Conservation (phyloP, 2,797 vertebrate species). For the Hybognathus amarus region DNA sequence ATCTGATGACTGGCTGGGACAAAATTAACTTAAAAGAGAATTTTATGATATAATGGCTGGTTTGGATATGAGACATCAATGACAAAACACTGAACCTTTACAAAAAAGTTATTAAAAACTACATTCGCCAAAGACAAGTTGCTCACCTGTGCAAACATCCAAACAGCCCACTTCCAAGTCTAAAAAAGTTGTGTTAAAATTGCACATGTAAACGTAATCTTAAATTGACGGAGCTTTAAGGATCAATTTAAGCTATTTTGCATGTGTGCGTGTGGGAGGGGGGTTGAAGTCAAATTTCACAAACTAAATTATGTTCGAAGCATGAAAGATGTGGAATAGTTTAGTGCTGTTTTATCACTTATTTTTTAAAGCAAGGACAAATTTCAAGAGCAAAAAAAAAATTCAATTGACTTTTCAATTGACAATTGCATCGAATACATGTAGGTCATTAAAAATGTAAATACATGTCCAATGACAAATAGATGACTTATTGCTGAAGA, state of each 20-base stretch:
- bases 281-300: background rate
- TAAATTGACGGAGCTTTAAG: background rate
- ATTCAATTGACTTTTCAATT: background rate
- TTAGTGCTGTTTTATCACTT: background rate
- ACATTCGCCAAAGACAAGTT: background rate
- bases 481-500: background rate
- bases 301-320: background rate
- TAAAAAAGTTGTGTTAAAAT: background rate
- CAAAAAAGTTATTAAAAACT: background rate
- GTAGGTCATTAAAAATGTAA: background rate
- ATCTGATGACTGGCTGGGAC: background rate
- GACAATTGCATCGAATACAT: background rate
- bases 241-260: background rate
- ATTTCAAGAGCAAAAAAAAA: background rate
- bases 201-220: background rate
- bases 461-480: background rate
- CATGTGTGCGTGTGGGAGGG: too few species aligned
- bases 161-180: background rate
- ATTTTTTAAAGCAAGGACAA: background rate
- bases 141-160: background rate
- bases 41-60: background rate
- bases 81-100: background rate
- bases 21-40: background rate
- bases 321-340: background rate
- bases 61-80: background rate